Base-by-base conservation (phyloP, 2,888 invertebrate genomes). In the Helleia helle region DNA sequence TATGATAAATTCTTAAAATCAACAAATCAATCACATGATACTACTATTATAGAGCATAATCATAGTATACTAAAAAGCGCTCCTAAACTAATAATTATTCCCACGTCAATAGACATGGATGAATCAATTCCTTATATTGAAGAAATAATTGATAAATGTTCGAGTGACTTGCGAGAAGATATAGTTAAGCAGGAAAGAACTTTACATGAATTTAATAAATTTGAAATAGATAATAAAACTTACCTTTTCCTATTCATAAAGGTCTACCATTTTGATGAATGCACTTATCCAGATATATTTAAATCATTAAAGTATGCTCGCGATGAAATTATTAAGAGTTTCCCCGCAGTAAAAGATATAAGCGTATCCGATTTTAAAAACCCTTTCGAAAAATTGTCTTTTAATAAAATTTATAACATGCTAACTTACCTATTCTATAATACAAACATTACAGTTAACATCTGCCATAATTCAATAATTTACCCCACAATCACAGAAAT, bases 321-420 rank as follows among this genome's bases (percentile, higher is more conserved):
- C 11, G 17, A 31, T 11, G n/a, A 31, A 9, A 31, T 31, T 14
- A 31, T 31, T 2, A n/a, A 17, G 9, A 14, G 9, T 7, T 17
- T 17, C n/a, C 17, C 31, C 7, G 15, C 14, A 1, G 14, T 38
- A 2, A 31, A 37, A 15, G 34, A 34, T 26, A 9, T 43, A 8
- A 25, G 39, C 4, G 29, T 44, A 27, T 22, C 43, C 1, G 44
- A 47, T 27, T 44, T 47, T 12, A 42, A 29, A 29, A 36, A 44
- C 22, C 42, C 47, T 4, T 45, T 47, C 22, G 24, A 36, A 5
- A 36, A 27, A 22, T 26, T 28, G 7, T 44, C 45, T 0, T 51
- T 43, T 17, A 38, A 28, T 1, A 55, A 55, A 50, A 47, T 55
- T 0, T 54, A 55, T 24, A 49, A 46, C 31, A 56, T 56, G 6